phyloP scores from a whole-genome alignment of 2,888 invertebrate genomes.

The Eilema sororculum region DNA sequence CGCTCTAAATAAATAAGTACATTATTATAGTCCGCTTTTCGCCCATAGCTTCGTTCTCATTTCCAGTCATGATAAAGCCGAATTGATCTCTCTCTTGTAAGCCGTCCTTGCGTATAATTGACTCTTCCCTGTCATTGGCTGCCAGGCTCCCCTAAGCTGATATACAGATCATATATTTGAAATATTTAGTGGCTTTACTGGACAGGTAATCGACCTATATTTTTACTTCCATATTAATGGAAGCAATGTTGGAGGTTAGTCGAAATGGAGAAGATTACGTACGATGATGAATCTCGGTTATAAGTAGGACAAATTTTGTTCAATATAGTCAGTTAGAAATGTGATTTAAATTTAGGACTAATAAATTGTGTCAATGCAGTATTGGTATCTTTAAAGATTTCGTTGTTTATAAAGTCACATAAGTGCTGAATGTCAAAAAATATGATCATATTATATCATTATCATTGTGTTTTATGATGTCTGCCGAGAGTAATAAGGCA shows the following conservation, averaged over 20 bases:
- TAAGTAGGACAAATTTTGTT: background rate
- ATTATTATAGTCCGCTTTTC: conserved; percentile 28
- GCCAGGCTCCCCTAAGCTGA: conserved; percentile 60
- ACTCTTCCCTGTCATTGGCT: conserved; percentile 84
- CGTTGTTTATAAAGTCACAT: too few relatives aligned
- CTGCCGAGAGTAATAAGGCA: too few relatives aligned
- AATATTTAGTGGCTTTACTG: conserved; percentile 62
- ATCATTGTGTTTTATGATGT: too few relatives aligned
- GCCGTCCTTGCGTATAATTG: conserved; percentile 85
- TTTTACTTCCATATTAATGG: background rate
- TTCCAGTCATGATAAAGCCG: conserved; percentile 76
- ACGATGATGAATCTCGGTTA: background rate
- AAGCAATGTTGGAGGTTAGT: background rate
- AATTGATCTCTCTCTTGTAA: conserved; percentile 83
- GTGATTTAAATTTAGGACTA: background rate
- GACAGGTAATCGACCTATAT: conserved; percentile 14
- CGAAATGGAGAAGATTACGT: background rate
- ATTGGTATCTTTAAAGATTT: too few relatives aligned
- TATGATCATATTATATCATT: too few relatives aligned
- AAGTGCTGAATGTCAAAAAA: too few relatives aligned
- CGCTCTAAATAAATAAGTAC: background rate
- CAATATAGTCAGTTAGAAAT: background rate
- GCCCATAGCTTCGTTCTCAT: conserved; percentile 47
- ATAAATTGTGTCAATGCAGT: background rate
- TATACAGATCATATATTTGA: conserved; percentile 63